Evolutionary conservation across 2,888 invertebrate genomes (phyloP), one percentile per base, ranked within the genome.

Genomic region (Melolontha melolontha): DNA sequence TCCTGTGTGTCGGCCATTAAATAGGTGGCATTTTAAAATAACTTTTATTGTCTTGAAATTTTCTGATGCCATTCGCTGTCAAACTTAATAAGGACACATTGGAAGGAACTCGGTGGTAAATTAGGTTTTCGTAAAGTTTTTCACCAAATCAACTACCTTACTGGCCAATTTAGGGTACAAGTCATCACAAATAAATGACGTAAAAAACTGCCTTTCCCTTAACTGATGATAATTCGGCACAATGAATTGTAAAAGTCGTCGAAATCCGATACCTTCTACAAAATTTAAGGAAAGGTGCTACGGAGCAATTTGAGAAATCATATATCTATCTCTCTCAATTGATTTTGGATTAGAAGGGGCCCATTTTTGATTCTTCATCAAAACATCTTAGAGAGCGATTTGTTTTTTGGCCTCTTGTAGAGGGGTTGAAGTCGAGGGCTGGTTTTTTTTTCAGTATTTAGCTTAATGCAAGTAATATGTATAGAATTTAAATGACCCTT

Each of bases 41-140:
- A 29, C 29, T 54, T 54, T 5, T 54, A 34, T 27, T 29, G 29
- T 54, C 14, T 54, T 54, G n/a, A 54, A 54, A 54, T 54, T 34
- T 54, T 54, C 54, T 54, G n/a, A 54, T 29, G 34, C 50, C 54
- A n/a, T 54, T 10, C 6, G 54, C 34, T 27, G 27, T 29, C 14
- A 49, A 49, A 49, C 50, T n/a, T n/a, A n/a, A n/a, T n/a, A n/a
- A n/a, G n/a, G 16, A 10, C 10, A 49, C 50, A 14, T 49, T 49
- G 6, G 12, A 54, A 54, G 6, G n/a, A n/a, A n/a, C n/a, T n/a
- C n/a, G n/a, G n/a, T 29, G 4, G 29, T 29, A 29, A 29, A 29
- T 5, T 4, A 4, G 29, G 6, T 29, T 29, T 29, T 29, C 29
- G 4, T 7, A 54, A 54, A 54, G 11, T 14, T 27, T 34, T 11